Conservation (phyloP, 2,113 vertebrate species). For the Podarcis cretensis region DNA sequence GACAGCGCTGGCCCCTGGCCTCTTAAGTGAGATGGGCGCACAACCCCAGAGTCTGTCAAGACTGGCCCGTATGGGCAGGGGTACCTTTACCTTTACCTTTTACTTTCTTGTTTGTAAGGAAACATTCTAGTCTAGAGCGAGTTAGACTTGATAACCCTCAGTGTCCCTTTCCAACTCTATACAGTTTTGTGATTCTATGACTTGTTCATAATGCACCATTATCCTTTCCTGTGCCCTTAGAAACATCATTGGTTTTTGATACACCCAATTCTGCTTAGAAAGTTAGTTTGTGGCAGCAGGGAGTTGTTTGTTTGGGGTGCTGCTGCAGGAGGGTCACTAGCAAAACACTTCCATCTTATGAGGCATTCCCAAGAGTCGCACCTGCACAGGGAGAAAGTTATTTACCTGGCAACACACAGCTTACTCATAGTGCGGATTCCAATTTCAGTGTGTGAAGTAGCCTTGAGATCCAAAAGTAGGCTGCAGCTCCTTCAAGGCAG, state of each 20-base stretch:
- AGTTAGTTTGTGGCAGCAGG: not conserved
- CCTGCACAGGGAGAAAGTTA: not conserved
- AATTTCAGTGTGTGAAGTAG: not conserved
- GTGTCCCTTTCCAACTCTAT: too few species aligned
- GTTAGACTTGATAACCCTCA: too few species aligned
- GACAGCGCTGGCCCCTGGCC: too few species aligned
- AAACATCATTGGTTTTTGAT: not conserved
- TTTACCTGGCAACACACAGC: not conserved
- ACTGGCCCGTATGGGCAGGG: too few species aligned
- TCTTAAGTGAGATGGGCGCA: too few species aligned
- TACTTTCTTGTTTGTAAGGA: not conserved
- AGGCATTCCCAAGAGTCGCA: not conserved
- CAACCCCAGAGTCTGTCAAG: too few species aligned
- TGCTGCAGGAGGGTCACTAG: not conserved
- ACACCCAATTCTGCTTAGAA: not conserved
- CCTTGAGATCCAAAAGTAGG: not conserved
- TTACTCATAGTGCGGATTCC: not conserved
- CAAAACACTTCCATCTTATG: not conserved
- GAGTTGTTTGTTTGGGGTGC: not conserved
- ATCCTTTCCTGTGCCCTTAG: not conserved
- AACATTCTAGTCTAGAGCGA: too few species aligned
- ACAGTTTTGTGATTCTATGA: too few species aligned
- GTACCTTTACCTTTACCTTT: too few species aligned
- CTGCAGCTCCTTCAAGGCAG: not conserved
- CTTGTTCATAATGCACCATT: not conserved